A percentile compares a stretch with the other conserved stretches of the same genome.
phyloP scores from a whole-genome alignment of 2,888 invertebrate species.

The Embidobia sp. region DNA sequence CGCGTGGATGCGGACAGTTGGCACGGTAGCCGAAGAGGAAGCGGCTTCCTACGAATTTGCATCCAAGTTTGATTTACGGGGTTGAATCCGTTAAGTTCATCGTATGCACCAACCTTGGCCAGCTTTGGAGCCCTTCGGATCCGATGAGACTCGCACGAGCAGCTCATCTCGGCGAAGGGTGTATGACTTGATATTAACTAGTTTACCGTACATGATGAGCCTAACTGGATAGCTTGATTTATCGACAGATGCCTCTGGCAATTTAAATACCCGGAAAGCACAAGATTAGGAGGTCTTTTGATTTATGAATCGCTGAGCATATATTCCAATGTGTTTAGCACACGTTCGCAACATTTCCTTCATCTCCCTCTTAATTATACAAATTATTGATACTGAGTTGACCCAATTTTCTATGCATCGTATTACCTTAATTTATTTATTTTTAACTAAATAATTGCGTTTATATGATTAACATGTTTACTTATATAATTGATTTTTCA shows the following conservation, averaged over 20 bases:
- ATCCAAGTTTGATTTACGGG: slow-evolving; percentile 74
- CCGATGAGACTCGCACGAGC: slow-evolving; percentile 47
- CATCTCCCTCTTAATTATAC: slow-evolving; percentile 10
- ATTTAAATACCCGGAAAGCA: slow-evolving; percentile 64
- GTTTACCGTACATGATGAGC: slow-evolving; percentile 65
- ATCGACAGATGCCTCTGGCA: slow-evolving; percentile 58
- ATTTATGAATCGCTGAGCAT: slow-evolving; percentile 51
- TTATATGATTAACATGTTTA: no score
- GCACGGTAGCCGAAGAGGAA: slow-evolving; percentile 71
- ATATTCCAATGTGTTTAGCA: slow-evolving; percentile 43
- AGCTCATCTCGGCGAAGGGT: slow-evolving; percentile 51
- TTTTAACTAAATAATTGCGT: no score
- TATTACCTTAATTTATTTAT: neutral
- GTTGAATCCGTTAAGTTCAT: slow-evolving; percentile 69
- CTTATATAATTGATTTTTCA: no score
- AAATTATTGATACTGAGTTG: neutral
- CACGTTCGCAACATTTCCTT: slow-evolving; percentile 6
- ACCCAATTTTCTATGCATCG: neutral
- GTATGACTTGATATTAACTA: slow-evolving; percentile 63
- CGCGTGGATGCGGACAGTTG: slow-evolving; percentile 76
- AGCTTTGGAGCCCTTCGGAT: slow-evolving; percentile 29
- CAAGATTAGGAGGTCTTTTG: slow-evolving; percentile 45
- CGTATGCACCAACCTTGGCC: slow-evolving; percentile 47
- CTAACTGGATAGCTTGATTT: slow-evolving; percentile 62
- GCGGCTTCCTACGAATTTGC: slow-evolving; percentile 64